These are phyloP conservation scores for Agapornis canus DNA, from an alignment of 2,797 vertebrate species.

Conservation along the genomic window DNA sequence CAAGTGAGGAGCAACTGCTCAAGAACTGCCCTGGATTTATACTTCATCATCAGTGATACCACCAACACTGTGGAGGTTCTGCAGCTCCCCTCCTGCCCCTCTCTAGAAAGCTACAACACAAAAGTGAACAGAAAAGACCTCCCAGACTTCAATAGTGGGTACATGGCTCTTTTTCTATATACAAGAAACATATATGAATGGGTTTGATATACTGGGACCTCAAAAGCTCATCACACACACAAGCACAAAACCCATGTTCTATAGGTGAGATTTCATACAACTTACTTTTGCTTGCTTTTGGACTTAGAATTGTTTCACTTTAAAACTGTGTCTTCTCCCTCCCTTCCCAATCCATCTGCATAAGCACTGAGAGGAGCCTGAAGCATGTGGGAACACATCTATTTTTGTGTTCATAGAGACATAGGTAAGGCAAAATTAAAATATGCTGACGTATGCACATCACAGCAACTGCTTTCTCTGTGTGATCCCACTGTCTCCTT, in stretches of 20 bases:
- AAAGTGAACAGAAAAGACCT: background rate
- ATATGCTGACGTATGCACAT: background rate
- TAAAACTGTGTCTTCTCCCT: background rate
- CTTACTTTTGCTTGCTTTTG: background rate
- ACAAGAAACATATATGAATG: background rate
- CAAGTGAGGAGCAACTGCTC: background rate
- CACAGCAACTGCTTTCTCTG: conserved; percentile 4
- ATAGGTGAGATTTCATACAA: background rate
- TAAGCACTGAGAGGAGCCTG: background rate
- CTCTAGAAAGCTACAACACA: background rate
- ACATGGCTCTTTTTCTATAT: background rate
- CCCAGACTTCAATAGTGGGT: background rate
- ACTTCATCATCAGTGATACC: background rate
- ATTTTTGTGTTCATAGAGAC: background rate
- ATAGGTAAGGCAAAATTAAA: background rate
- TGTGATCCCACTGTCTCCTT: background rate
- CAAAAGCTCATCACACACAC: background rate
- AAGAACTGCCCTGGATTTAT: background rate
- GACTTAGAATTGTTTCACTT: background rate
- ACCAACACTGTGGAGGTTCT: background rate
- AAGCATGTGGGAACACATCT: background rate
- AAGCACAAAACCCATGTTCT: background rate
- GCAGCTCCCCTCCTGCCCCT: background rate
- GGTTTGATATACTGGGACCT: background rate
- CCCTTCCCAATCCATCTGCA: background rate